A percentile compares a stretch with the other conserved stretches of the same genome.
Conservation (phyloP, 1,140 invertebrate species). For the Euura lappo region DNA sequence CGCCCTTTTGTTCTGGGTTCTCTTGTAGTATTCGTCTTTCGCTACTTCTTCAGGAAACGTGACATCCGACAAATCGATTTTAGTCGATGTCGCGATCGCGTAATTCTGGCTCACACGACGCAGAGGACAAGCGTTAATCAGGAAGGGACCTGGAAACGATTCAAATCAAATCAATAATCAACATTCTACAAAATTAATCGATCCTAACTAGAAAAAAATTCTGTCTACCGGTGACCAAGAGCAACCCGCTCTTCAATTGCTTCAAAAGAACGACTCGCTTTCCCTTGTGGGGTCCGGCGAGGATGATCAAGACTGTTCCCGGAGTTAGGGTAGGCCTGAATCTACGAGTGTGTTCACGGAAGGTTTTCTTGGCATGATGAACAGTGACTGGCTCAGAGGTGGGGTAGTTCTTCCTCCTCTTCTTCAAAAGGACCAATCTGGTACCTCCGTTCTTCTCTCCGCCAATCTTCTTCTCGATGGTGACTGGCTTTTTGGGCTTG, state of each 20-base stretch:
- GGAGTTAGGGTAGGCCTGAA: constrained; percentile 81
- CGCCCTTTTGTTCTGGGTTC: constrained; percentile 71
- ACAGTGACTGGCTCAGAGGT: constrained; percentile 69
- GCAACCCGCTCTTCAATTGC: constrained; percentile 86
- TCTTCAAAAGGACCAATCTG: constrained; percentile 81
- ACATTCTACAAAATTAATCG: too few relatives aligned
- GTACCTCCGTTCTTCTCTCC: constrained; percentile 96
- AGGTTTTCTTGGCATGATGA: constrained; percentile 68
- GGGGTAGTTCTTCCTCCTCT: constrained; percentile 81
- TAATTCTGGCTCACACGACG: constrained; percentile 94
- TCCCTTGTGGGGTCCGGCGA: constrained; percentile 94
- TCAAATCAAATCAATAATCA: too few relatives aligned
- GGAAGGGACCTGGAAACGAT: constrained; percentile 83
- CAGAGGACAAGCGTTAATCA: constrained; percentile 91
- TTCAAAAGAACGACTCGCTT: constrained; percentile 92
- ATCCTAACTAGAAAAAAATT: too few relatives aligned
- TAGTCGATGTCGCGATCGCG: constrained; percentile 94
- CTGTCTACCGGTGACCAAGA: constrained; percentile 87
- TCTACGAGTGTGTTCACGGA: constrained; percentile 79
- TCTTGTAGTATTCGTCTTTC: constrained; percentile 93
- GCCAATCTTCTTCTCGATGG: constrained; percentile 85
- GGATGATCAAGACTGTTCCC: constrained; percentile 90
- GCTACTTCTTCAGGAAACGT: constrained; percentile 83
- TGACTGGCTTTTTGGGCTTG: constrained; percentile 72
- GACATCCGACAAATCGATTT: constrained; percentile 81